Conservation (phyloP, 1,140 invertebrate species). For the Plodia interpunctella region DNA sequence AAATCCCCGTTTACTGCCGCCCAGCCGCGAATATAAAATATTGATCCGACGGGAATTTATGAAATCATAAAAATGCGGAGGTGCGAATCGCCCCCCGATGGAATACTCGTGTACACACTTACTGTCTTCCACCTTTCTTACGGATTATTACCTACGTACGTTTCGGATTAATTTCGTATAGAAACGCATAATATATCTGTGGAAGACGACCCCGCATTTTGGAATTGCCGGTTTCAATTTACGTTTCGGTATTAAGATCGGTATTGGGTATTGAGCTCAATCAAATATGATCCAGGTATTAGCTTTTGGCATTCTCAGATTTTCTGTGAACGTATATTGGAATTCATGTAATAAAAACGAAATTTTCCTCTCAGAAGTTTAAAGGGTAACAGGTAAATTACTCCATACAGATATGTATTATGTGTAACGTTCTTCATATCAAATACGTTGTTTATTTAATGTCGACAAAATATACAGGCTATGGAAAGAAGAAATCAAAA, state of each 20-base stretch:
- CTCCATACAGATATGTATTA: too few species aligned
- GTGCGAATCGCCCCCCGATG: slow-evolving; percentile 28
- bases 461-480: too few species aligned
- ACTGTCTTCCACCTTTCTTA: slow-evolving; percentile 20
- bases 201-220: not conserved
- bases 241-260: not conserved
- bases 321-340: not conserved
- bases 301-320: not conserved
- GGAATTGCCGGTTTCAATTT: slow-evolving; percentile 1
- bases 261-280: not conserved
- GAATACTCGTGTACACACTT: slow-evolving; percentile 24
- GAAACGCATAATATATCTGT: slow-evolving; percentile 3
- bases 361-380: too few species aligned
- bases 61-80: slow-evolving; percentile 58
- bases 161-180: slow-evolving; percentile 20
- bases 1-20: slow-evolving; percentile 36
- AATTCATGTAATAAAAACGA: too few species aligned
- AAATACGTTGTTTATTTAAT: too few species aligned
- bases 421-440: too few species aligned
- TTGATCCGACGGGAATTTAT: slow-evolving; percentile 63
- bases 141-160: not conserved
- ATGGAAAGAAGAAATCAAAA: too few species aligned
- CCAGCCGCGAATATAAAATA: slow-evolving; percentile 55
- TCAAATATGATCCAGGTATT: not conserved
- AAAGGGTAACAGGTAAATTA: too few species aligned